phyloP scores from a whole-genome alignment of 2,797 vertebrate species.

The Hydrocynus forskahlii region DNA sequence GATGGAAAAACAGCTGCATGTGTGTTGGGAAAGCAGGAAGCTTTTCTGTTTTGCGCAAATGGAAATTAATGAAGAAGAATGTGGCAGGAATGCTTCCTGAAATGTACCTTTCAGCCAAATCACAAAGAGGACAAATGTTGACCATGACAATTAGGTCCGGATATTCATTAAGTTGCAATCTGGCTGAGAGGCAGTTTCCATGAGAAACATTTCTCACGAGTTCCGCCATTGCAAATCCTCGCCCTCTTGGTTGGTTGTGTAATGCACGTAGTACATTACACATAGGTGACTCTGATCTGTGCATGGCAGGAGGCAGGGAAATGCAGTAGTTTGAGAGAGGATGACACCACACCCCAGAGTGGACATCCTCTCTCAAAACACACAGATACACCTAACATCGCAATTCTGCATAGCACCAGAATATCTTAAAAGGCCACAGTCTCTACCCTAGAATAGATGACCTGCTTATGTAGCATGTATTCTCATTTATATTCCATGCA shows the following conservation, averaged over 20 bases:
- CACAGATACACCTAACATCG: not conserved
- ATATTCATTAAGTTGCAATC: constrained; percentile 14
- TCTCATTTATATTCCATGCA: not conserved
- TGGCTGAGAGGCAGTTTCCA: constrained; percentile 23
- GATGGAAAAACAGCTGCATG: not conserved
- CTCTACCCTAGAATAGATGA: not conserved
- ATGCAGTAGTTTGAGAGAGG: constrained; percentile 17
- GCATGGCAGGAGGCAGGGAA: not conserved
- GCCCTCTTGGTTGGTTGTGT: not conserved
- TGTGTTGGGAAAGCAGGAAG: constrained; percentile 12
- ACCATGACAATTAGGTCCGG: not conserved
- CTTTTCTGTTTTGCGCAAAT: not conserved
- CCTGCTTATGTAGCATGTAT: not conserved
- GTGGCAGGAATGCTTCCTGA: not conserved
- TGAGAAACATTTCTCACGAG: constrained; percentile 29
- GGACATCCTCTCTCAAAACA: constrained; percentile 34
- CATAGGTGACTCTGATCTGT: not conserved
- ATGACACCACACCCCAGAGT: constrained; percentile 14
- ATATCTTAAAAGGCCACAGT: not conserved
- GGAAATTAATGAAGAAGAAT: not conserved
- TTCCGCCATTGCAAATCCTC: constrained; percentile 15
- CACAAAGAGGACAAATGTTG: constrained; percentile 1
- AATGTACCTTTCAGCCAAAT: not conserved
- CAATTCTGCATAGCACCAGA: not conserved
- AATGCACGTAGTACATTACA: not conserved